Conservation (phyloP, 2,113 vertebrate genomes). For the Crocuta crocuta region DNA sequence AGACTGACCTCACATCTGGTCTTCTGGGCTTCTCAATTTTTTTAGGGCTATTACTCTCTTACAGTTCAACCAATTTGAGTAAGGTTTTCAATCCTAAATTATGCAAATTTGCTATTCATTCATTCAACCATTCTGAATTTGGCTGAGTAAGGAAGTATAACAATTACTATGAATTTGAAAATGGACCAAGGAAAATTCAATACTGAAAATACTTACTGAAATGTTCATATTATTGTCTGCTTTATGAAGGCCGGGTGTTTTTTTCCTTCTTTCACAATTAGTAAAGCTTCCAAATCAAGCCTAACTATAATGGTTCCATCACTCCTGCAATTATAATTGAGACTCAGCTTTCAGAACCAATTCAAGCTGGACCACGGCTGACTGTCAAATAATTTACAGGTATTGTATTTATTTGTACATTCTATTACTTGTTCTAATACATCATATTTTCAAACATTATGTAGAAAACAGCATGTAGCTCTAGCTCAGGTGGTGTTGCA, state of each 20-base stretch:
- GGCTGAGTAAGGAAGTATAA: background rate
- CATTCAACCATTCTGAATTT: constrained; percentile 46
- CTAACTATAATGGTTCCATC: constrained; percentile 3
- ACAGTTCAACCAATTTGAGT: background rate
- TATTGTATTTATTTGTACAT: constrained; percentile 3
- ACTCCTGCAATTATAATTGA: constrained; percentile 56
- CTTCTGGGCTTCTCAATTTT: background rate
- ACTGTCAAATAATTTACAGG: background rate
- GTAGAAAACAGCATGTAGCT: constrained; percentile 22
- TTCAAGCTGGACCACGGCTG: constrained; percentile 38
- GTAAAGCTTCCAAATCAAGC: constrained; percentile 42
- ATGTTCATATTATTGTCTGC: constrained; percentile 25
- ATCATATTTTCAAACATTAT: constrained; percentile 3
- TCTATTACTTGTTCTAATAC: background rate
- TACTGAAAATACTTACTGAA: constrained; percentile 29
- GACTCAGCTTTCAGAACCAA: constrained; percentile 6
- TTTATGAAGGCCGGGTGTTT: background rate
- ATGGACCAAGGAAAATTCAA: constrained; percentile 45
- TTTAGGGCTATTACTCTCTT: background rate
- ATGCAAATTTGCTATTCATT: background rate
- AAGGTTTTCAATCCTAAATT: constrained; percentile 7
- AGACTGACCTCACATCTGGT: background rate
- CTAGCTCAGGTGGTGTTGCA: constrained; percentile 7
- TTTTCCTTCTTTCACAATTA: background rate
- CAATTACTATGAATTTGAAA: constrained; percentile 43